phyloP scores from a whole-genome alignment of 2,888 invertebrate species.

The Amiota minor region DNA sequence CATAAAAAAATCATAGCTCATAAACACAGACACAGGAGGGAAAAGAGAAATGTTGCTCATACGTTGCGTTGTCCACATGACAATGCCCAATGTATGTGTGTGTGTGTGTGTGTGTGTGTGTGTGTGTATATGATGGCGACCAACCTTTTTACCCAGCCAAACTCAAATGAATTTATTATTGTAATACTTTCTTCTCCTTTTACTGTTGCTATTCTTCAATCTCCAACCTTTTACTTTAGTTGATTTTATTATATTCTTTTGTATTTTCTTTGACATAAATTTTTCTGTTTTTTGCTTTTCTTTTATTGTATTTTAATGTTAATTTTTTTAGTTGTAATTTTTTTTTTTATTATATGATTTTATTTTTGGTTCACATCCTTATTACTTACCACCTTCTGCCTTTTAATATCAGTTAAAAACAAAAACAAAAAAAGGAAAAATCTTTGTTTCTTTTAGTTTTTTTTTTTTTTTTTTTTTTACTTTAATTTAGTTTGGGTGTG shows the following conservation, averaged over 20 bases:
- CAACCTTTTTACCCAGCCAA: no score
- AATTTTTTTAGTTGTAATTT: slow-evolving; percentile 44
- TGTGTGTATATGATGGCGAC: not conserved
- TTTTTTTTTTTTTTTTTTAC: not conserved
- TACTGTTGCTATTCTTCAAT: not conserved
- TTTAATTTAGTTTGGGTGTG: slow-evolving; percentile 8
- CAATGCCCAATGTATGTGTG: not conserved
- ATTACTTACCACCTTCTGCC: slow-evolving; percentile 7
- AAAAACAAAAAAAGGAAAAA: no score
- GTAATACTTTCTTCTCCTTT: not conserved
- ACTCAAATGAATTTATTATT: no score
- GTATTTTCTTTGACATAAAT: not conserved
- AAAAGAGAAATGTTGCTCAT: slow-evolving; percentile 50
- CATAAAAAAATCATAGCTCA: slow-evolving; percentile 5
- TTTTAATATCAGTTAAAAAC: not conserved
- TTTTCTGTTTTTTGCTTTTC: not conserved
- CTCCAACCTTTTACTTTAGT: not conserved
- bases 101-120: not conserved
- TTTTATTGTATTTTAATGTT: slow-evolving; percentile 65
- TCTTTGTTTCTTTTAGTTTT: not conserved
- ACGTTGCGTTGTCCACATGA: slow-evolving; percentile 38
- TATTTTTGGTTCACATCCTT: not conserved
- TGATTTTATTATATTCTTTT: not conserved
- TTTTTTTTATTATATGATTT: not conserved
- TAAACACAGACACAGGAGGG: no score